Percentiles rank a stretch among this genome's conserved stretches.
Evolutionary conservation across 2,113 vertebrate genomes (phyloP).

Genomic region (Campylomormyrus tamandua): DNA sequence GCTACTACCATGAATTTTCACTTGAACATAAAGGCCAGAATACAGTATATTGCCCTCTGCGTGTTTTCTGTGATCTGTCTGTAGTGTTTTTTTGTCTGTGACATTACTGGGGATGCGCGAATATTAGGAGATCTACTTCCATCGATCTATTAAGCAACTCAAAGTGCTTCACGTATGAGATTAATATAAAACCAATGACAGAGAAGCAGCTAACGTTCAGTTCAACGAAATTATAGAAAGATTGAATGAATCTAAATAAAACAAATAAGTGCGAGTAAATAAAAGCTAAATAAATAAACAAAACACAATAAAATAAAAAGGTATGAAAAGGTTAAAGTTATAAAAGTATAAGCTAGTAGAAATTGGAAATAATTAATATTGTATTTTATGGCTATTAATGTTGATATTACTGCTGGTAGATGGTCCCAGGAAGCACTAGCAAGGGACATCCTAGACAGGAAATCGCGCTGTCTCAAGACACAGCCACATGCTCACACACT

Average conservation of each 20-base stretch:
- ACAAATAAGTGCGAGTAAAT: background rate
- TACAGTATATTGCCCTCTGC: background rate
- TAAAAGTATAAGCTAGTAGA: background rate
- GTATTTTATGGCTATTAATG: background rate
- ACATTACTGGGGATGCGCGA: background rate
- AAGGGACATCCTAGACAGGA: background rate
- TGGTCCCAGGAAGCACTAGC: background rate
- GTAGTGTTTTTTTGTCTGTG: background rate
- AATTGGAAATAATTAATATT: background rate
- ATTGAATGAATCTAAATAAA: background rate
- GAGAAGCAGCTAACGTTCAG: background rate
- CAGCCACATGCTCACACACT: background rate
- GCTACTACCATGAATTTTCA: background rate
- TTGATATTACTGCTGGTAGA: background rate
- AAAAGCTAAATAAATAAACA: background rate
- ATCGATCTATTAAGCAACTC: background rate
- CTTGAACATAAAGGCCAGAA: background rate
- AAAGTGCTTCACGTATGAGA: background rate
- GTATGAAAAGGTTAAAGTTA: background rate
- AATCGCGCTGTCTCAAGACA: background rate
- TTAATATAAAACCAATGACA: background rate
- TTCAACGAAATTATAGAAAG: background rate
- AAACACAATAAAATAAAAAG: background rate
- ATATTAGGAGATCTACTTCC: background rate
- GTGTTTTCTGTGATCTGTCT: background rate